Conservation (phyloP, 2,113 vertebrate genomes). For the Calidris pugnax region DNA sequence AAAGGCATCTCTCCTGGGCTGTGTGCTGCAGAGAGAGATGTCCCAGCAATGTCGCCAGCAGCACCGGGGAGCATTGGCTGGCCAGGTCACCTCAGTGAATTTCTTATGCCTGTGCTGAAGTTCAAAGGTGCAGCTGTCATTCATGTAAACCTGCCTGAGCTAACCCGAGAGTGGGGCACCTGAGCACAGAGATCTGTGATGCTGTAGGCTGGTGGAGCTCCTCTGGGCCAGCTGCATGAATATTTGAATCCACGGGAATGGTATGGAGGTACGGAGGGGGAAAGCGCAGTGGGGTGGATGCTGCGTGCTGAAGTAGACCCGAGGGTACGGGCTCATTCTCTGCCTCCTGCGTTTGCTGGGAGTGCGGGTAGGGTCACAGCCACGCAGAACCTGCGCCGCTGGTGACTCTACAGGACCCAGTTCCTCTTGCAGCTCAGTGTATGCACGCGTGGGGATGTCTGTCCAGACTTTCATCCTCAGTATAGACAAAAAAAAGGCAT, state of each 20-base stretch:
- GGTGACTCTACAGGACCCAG: neutral
- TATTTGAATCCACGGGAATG: neutral
- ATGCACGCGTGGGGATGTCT: accelerated
- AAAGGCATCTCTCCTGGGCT: neutral
- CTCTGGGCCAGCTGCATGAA: neutral
- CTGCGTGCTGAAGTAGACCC: neutral
- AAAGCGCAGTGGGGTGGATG: neutral
- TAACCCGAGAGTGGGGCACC: neutral
- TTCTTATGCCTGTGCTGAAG: neutral
- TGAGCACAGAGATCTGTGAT: neutral
- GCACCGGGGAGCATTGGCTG: neutral
- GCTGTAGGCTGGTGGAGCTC: neutral
- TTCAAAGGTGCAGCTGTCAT: slow-evolving; percentile 4
- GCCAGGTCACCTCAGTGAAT: neutral
- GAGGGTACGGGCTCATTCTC: neutral
- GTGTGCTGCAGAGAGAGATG: neutral
- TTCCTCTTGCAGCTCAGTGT: neutral
- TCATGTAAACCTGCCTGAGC: neutral
- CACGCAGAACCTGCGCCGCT: neutral
- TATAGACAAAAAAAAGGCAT: neutral
- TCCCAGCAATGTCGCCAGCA: neutral
- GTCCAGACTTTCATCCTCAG: neutral
- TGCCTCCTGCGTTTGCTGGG: neutral
- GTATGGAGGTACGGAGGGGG: neutral
- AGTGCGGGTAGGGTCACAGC: neutral